These are phyloP conservation scores for Pararge aegeria DNA, from an alignment of 1,140 invertebrate genomes.

Conservation along the genomic window DNA sequence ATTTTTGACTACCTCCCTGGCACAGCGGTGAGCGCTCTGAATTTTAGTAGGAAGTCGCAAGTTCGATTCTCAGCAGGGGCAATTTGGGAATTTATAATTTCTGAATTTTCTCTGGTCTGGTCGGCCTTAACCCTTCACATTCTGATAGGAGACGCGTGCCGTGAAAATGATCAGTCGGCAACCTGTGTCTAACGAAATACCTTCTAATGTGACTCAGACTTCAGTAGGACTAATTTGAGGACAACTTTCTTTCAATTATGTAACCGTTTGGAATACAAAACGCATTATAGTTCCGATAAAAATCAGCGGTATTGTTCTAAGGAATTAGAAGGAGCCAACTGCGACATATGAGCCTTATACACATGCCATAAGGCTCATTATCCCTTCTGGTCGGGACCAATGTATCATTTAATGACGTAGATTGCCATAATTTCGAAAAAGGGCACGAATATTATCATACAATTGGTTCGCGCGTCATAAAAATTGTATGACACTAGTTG, in stretches of 20 bases:
- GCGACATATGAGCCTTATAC: constrained; percentile 22
- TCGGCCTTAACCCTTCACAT: no score
- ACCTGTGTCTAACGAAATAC: no score
- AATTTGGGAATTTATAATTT: no score
- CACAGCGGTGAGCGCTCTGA: no score
- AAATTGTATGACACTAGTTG: constrained; percentile 37
- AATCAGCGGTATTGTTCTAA: constrained; percentile 25
- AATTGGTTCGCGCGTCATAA: constrained; percentile 60
- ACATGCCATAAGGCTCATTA: constrained; percentile 28
- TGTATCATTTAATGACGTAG: constrained; percentile 48
- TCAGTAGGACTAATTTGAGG: neutral
- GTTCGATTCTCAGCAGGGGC: no score
- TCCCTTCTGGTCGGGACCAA: constrained; percentile 26
- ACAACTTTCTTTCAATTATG: constrained; percentile 27
- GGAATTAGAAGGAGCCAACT: neutral
- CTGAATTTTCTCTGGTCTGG: no score
- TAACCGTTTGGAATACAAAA: constrained; percentile 31
- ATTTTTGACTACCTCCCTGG: no score
- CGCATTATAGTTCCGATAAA: constrained; percentile 30
- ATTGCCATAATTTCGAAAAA: constrained; percentile 60
- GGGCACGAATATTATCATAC: constrained; percentile 67
- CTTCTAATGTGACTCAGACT: neutral
- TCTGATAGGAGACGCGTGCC: no score
- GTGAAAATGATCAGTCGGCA: no score
- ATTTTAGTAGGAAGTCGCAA: no score